These are phyloP conservation scores for Ploceus nigricollis DNA, from an alignment of 2,113 vertebrate genomes.

Conservation along the genomic window DNA sequence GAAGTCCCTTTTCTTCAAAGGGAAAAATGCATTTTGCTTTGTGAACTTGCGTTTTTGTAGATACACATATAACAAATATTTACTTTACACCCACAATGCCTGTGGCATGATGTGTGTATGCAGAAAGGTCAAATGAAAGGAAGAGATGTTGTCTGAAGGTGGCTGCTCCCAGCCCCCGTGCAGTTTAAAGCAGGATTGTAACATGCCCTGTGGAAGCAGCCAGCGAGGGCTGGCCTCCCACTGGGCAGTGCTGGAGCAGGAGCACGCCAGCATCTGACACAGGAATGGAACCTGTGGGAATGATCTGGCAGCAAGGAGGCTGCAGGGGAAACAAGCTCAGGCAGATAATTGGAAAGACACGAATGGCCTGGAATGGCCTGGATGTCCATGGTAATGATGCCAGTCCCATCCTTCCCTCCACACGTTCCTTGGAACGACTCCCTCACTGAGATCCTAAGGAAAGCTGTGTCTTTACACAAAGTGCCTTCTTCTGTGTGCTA, in stretches of 20 bases:
- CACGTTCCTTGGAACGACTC: background rate
- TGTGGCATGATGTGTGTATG: background rate
- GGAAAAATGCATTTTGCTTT: background rate
- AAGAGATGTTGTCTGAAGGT: background rate
- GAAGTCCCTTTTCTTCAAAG: slow-evolving; percentile 27
- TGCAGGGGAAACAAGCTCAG: background rate
- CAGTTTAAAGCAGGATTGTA: background rate
- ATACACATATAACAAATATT: background rate
- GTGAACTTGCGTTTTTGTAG: background rate
- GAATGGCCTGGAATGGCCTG: background rate
- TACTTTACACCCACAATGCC: background rate
- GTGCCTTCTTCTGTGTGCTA: background rate
- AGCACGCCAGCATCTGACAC: background rate
- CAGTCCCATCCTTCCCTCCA: background rate
- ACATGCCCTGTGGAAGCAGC: background rate
- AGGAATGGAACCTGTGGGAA: background rate
- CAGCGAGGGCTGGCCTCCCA: background rate
- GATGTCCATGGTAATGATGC: background rate
- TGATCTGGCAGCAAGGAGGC: background rate
- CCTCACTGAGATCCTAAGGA: background rate
- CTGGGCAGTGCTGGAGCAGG: background rate
- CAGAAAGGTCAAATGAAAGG: background rate
- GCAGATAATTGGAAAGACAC: background rate
- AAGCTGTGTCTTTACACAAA: background rate
- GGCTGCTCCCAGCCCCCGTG: background rate